Percentiles rank a stretch among this genome's conserved stretches.
Evolutionary conservation across 2,888 invertebrate species (phyloP).

Genomic region (Ophion ellenae): DNA sequence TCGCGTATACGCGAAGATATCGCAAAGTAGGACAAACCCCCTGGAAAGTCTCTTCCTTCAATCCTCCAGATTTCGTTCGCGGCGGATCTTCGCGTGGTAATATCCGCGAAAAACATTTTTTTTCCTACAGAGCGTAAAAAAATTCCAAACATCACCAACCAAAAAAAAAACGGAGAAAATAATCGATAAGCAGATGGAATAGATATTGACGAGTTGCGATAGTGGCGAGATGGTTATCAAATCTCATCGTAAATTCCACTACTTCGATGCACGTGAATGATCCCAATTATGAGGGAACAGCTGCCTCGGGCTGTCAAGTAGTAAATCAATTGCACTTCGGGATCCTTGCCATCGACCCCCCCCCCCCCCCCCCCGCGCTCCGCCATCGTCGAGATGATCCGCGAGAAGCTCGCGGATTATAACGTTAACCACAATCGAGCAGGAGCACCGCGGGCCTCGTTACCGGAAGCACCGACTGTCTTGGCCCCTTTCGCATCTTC

Average conservation of each 20-base stretch:
- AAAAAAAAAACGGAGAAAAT: neutral
- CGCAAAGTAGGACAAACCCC: slow-evolving; percentile 39
- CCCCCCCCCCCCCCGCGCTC: neutral
- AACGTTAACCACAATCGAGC: slow-evolving; percentile 44
- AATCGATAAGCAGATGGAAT: too few species aligned
- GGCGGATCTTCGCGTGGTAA: neutral
- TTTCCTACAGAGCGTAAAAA: neutral
- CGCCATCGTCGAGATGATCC: slow-evolving; percentile 13
- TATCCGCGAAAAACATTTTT: neutral
- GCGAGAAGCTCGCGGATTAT: neutral
- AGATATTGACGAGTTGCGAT: too few species aligned
- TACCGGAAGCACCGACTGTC: slow-evolving; percentile 25
- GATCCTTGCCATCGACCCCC: neutral
- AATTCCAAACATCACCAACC: neutral
- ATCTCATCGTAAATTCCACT: too few species aligned
- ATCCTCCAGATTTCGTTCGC: slow-evolving; percentile 25
- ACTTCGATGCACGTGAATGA: too few species aligned
- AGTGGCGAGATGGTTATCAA: too few species aligned
- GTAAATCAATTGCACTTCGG: slow-evolving; percentile 48
- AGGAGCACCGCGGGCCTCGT: slow-evolving; percentile 44
- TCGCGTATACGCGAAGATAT: slow-evolving; percentile 25
- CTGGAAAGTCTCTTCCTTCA: slow-evolving; percentile 7
- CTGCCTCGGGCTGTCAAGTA: slow-evolving; percentile 5
- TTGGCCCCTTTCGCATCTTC: neutral
- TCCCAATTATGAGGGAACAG: neutral